Percentiles rank a stretch among this genome's conserved stretches.
Conservation (phyloP, 2,113 vertebrate genomes). For the Paratilapia polleni region DNA sequence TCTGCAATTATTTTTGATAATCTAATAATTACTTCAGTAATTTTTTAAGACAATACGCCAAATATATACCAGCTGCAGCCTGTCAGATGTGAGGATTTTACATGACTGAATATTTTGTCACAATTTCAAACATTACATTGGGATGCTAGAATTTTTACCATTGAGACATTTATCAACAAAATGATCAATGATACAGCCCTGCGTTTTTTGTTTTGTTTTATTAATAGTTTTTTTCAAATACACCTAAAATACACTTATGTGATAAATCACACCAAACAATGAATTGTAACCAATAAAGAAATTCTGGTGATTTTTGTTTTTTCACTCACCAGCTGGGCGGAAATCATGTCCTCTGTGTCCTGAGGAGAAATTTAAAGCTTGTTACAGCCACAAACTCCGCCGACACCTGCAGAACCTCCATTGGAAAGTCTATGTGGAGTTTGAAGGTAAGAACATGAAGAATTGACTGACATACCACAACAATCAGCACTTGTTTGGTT, state of each 20-base stretch:
- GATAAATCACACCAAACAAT: neutral
- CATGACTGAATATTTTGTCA: neutral
- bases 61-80: neutral
- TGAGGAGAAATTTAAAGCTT: slow-evolving; percentile 93
- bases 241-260: neutral
- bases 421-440: slow-evolving; percentile 97
- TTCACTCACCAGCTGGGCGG: slow-evolving; percentile 80
- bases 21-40: neutral
- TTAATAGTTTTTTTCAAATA: neutral
- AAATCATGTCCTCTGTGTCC: slow-evolving; percentile 93
- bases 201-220: neutral
- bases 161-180: neutral
- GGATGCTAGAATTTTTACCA: neutral
- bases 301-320: neutral
- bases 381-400: slow-evolving; percentile 90
- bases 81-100: neutral
- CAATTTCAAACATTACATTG: neutral
- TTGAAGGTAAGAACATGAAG: slow-evolving; percentile 85
- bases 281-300: neutral
- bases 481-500: neutral
- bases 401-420: slow-evolving; percentile 96
- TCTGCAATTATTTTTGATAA: neutral
- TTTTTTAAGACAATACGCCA: neutral
- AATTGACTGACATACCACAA: neutral
- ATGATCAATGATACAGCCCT: neutral